phyloP scores from a whole-genome alignment of 2,888 invertebrate genomes.

The Lissocephala sabroskyi region DNA sequence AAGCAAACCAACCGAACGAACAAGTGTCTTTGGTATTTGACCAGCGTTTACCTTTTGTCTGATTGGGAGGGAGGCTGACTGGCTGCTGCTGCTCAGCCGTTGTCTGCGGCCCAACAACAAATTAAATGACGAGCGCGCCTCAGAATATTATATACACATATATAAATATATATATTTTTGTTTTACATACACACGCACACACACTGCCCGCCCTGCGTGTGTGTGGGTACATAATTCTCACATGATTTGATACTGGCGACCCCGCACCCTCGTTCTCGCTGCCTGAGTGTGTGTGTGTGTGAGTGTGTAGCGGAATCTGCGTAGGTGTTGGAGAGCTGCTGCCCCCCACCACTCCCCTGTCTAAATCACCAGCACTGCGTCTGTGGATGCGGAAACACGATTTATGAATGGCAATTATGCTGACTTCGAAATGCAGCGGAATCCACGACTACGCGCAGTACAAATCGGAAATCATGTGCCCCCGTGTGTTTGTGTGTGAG shows the following conservation, averaged over 20 bases:
- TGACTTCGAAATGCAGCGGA: constrained; percentile 22
- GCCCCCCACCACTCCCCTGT: too few relatives aligned
- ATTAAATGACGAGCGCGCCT: constrained; percentile 4
- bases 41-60: constrained; percentile 27
- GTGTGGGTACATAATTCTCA: constrained; percentile 7
- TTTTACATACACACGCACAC: constrained; percentile 3
- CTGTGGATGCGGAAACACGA: constrained; percentile 37
- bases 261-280: too few relatives aligned
- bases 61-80: constrained; percentile 27
- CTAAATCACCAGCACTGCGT: too few relatives aligned
- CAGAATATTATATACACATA: constrained; percentile 15
- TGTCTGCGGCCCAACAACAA: constrained; percentile 25
- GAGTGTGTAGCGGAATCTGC: too few relatives aligned
- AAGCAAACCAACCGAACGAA: constrained; percentile 34
- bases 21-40: constrained; percentile 43
- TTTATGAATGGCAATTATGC: constrained; percentile 60
- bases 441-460: neutral
- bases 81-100: constrained; percentile 16
- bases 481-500: neutral
- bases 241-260: constrained; percentile 1
- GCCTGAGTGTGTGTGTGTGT: neutral
- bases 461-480: neutral
- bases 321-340: too few relatives aligned
- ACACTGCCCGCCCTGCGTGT: neutral
- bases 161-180: too few relatives aligned